Evolutionary conservation across 2,113 vertebrate genomes (phyloP).

Genomic region (Lanius ludovicianus): DNA sequence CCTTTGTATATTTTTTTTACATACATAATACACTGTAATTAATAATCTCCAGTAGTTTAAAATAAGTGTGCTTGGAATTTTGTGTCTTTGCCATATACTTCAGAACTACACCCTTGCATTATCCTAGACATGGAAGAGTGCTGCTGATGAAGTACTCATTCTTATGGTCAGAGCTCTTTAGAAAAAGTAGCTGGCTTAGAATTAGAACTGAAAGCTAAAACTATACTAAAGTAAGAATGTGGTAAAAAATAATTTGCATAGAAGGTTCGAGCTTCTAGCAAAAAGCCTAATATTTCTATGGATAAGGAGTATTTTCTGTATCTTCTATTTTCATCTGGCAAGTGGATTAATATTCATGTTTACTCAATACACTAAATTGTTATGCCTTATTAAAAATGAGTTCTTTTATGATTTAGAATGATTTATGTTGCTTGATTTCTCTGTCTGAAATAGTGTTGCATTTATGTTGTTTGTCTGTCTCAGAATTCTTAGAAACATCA

Average conservation of each 20-base stretch:
- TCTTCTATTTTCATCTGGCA: not conserved
- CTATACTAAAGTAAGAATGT: not conserved
- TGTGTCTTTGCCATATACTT: not conserved
- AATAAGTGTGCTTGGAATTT: not conserved
- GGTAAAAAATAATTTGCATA: not conserved
- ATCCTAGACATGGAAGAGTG: not conserved
- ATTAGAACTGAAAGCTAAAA: not conserved
- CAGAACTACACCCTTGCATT: not conserved
- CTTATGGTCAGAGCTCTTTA: not conserved
- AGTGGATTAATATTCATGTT: not conserved
- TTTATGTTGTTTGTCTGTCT: constrained; percentile 57
- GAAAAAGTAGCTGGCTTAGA: not conserved
- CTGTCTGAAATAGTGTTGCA: not conserved
- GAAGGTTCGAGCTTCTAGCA: not conserved
- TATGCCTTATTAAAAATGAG: not conserved
- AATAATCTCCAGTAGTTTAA: not conserved
- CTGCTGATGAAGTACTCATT: not conserved
- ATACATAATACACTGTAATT: not conserved
- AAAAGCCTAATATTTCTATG: not conserved
- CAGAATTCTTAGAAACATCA: constrained; percentile 88
- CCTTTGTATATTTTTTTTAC: not conserved
- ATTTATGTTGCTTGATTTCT: not conserved
- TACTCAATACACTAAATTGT: not conserved
- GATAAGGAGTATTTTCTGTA: not conserved
- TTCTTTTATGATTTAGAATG: not conserved